These are phyloP conservation scores for Myrmecobius fasciatus DNA, from an alignment of 2,113 vertebrate species.

Conservation along the genomic window DNA sequence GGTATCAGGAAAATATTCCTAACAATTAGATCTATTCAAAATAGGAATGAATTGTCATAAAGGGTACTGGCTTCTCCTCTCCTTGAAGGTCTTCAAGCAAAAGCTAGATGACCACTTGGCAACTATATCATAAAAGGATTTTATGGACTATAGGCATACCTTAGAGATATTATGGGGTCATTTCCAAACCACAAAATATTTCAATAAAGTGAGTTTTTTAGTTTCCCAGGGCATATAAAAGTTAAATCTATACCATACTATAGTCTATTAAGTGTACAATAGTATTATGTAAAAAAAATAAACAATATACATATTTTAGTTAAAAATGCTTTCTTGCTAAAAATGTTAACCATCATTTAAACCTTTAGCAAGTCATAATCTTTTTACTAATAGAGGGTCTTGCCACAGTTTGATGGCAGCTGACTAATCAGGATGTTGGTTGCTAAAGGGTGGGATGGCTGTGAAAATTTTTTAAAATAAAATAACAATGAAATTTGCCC, in stretches of 20 bases:
- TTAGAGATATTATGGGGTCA: not conserved
- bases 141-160: not conserved
- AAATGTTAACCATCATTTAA: not conserved
- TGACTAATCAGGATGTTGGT: not conserved
- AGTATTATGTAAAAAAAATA: not conserved
- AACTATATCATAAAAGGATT: not conserved
- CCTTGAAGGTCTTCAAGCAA: not conserved
- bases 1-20: not conserved
- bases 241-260: not conserved
- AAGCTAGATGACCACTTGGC: not conserved
- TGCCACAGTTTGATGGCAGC: not conserved
- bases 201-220: not conserved
- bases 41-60: not conserved
- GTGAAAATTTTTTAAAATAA: not conserved
- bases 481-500: not conserved
- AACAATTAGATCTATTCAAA: not conserved
- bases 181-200: not conserved
- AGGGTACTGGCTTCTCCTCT: not conserved
- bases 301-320: not conserved
- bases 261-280: not conserved
- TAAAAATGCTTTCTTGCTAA: not conserved
- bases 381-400: not conserved
- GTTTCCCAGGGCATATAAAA: not conserved
- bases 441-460: not conserved
- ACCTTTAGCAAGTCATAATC: not conserved